Evolutionary conservation across 2,797 vertebrate species (phyloP).

Genomic region (Rhinoraja longicauda): DNA sequence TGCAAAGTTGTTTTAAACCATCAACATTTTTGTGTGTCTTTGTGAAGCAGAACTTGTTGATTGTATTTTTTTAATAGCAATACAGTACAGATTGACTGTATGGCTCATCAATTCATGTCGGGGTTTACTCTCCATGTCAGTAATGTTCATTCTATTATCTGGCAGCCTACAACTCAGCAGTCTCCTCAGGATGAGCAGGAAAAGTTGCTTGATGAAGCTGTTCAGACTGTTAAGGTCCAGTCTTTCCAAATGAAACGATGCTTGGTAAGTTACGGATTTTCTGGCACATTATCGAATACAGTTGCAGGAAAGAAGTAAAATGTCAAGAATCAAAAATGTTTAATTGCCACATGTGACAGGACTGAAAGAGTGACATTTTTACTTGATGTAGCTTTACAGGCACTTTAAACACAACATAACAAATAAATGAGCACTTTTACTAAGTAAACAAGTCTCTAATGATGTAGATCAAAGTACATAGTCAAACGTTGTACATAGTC

Average conservation of each 20-base stretch:
- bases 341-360: too few relatives aligned
- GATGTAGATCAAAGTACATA: too few relatives aligned
- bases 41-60: too few relatives aligned
- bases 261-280: conserved; percentile 65
- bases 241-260: conserved; percentile 99
- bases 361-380: too few relatives aligned
- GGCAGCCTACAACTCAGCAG: conserved; percentile 87
- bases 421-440: too few relatives aligned
- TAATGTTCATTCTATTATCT: conserved; percentile 14
- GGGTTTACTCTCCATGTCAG: not conserved
- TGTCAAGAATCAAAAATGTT: too few relatives aligned
- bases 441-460: too few relatives aligned
- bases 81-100: not conserved
- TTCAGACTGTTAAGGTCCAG: conserved; percentile 97
- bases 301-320: conserved; percentile 1
- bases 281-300: not conserved
- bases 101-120: not conserved
- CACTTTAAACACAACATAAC: too few relatives aligned
- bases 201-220: conserved; percentile 93
- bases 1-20: not conserved
- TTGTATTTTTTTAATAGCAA: too few relatives aligned
- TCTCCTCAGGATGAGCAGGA: conserved; percentile 97
- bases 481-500: too few relatives aligned
- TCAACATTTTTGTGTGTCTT: too few relatives aligned
- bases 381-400: too few relatives aligned